Evolutionary conservation across 2,113 vertebrate genomes (phyloP).

Genomic region (Puffinus mauretanicus): DNA sequence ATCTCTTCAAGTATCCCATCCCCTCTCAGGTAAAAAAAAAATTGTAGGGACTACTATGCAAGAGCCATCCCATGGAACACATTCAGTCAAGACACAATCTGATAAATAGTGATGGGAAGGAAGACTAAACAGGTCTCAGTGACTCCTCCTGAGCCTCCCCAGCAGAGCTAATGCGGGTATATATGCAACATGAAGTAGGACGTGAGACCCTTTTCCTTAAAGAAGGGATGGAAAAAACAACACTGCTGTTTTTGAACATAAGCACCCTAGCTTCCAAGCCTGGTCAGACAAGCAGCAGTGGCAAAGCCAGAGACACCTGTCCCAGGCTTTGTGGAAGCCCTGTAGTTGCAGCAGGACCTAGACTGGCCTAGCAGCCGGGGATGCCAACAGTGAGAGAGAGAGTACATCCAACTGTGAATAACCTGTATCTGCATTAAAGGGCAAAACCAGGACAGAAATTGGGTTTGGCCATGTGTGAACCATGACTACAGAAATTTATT

Average conservation of each 20-base stretch:
- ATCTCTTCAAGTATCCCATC: neutral
- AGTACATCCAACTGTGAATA: neutral
- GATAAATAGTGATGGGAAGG: neutral
- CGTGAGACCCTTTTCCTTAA: fast-evolving
- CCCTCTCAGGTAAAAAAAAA: neutral
- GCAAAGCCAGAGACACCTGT: neutral
- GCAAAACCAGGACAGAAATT: neutral
- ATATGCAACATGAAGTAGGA: neutral
- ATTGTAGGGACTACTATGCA: neutral
- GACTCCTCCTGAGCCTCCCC: neutral
- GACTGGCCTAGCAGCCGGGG: neutral
- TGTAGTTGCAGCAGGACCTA: neutral
- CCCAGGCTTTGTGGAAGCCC: neutral
- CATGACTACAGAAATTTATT: neutral
- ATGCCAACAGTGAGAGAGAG: neutral
- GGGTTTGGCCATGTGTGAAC: neutral
- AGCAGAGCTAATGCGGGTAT: neutral
- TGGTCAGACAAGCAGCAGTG: neutral
- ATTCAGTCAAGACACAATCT: neutral
- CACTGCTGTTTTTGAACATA: neutral
- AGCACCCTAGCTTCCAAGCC: neutral
- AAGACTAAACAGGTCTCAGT: neutral
- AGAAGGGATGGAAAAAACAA: neutral
- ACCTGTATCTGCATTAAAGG: neutral
- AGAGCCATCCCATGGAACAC: neutral